These are phyloP conservation scores for Chaenodraco wilsoni DNA, from an alignment of 2,797 vertebrate genomes.

Conservation along the genomic window DNA sequence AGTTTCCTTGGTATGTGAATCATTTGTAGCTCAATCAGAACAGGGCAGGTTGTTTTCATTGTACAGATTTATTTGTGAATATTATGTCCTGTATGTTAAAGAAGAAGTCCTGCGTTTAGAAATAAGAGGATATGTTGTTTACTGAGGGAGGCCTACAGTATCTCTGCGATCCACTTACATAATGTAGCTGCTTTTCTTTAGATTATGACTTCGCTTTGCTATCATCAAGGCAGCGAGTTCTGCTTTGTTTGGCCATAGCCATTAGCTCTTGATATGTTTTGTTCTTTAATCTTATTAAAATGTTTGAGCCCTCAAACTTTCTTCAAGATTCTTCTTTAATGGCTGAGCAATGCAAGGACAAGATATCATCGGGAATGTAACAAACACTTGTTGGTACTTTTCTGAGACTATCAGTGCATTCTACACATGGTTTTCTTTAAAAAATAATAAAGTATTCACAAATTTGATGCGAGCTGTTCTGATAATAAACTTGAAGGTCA, in stretches of 20 bases:
- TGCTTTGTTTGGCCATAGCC: conserved; percentile 62
- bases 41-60: conserved; percentile 48
- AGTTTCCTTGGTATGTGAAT: conserved; percentile 68
- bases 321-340: conserved; percentile 1
- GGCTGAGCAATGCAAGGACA: not conserved
- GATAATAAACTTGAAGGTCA: not conserved
- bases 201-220: conserved; percentile 53
- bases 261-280: conserved; percentile 50
- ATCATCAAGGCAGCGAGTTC: conserved; percentile 63
- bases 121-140: conserved; percentile 60
- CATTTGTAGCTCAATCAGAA: conserved; percentile 62
- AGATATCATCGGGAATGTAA: not conserved
- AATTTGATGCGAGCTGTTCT: not conserved
- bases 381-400: not conserved
- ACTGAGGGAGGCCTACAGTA: conserved; percentile 49
- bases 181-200: conserved; percentile 61
- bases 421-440: not conserved
- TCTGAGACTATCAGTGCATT: not conserved
- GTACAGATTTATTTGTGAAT: conserved; percentile 58
- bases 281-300: conserved; percentile 76
- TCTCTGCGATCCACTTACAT: conserved; percentile 53
- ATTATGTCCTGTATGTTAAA: conserved; percentile 54
- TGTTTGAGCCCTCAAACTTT: conserved; percentile 61
- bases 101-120: conserved; percentile 49
- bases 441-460: not conserved